Evolutionary conservation across 2,888 invertebrate species (phyloP).

Genomic region (Orchestes rusci): DNA sequence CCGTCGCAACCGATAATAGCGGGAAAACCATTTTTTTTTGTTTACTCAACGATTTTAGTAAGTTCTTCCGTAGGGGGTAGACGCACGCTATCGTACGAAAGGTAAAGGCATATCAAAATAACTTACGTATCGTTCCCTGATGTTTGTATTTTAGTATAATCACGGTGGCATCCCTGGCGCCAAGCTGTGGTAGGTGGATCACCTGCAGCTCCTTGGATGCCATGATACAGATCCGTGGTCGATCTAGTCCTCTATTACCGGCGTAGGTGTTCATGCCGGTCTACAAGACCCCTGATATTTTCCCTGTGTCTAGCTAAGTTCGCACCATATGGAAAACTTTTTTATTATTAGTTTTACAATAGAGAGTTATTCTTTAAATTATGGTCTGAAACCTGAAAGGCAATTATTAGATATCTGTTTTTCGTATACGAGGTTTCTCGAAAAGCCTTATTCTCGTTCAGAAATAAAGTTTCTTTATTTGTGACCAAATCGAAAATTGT

Average conservation of each 20-base stretch:
- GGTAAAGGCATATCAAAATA: neutral
- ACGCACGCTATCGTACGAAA: neutral
- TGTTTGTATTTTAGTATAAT: neutral
- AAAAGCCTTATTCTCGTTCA: no score
- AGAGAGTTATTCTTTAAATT: no score
- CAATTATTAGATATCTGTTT: no score
- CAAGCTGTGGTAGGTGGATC: neutral
- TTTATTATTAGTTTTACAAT: no score
- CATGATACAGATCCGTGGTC: neutral
- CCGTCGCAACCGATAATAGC: slow-evolving; percentile 2
- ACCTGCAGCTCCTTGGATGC: neutral
- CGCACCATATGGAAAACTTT: no score
- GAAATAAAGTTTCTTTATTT: no score
- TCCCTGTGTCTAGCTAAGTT: no score
- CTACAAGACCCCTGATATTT: neutral
- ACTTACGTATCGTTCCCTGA: neutral
- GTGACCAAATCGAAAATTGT: no score
- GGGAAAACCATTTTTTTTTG: neutral
- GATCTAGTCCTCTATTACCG: neutral
- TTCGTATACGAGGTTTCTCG: no score
- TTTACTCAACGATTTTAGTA: neutral
- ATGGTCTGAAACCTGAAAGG: no score
- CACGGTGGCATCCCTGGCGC: neutral
- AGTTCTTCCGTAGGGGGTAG: neutral
- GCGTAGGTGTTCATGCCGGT: neutral